Conservation (phyloP, 1,140 invertebrate genomes). For the Temnothorax curvispinosus region DNA sequence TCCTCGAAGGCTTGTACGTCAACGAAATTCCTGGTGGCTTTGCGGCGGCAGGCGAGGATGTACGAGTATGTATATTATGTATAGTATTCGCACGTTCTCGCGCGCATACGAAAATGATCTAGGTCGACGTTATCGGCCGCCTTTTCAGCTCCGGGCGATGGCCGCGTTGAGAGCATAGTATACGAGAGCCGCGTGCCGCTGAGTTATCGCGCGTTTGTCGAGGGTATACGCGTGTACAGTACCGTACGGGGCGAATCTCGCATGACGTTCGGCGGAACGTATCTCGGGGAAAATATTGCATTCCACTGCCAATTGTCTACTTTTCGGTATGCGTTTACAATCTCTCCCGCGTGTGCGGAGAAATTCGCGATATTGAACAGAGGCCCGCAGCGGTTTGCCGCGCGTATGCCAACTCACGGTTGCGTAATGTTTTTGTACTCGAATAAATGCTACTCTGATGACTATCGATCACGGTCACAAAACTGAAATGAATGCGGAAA, state of each 20-base stretch:
- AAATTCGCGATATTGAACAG: conserved; percentile 50
- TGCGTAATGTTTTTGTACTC: conserved; percentile 29
- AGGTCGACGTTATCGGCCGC: conserved; percentile 53
- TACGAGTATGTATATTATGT: conserved; percentile 18
- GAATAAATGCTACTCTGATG: conserved; percentile 22
- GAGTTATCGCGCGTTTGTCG: conserved; percentile 42
- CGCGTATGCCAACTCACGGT: conserved; percentile 18
- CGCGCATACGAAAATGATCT: conserved; percentile 56
- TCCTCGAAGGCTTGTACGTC: conserved; percentile 49
- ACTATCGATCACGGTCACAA: conserved; percentile 3
- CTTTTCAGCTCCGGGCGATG: conserved; percentile 53
- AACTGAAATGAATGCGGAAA: background rate
- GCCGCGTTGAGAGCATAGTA: conserved; percentile 44
- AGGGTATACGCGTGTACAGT: conserved; percentile 6
- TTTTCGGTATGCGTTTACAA: conserved; percentile 56
- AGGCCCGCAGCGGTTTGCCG: conserved; percentile 34
- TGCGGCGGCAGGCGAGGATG: background rate
- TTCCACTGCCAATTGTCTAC: conserved; percentile 56
- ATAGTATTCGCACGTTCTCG: conserved; percentile 47
- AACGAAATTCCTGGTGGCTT: conserved; percentile 43
- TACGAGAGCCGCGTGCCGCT: background rate
- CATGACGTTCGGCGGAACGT: conserved; percentile 36
- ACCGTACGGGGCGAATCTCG: conserved; percentile 25
- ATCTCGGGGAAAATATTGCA: conserved; percentile 58
- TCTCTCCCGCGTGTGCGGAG: conserved; percentile 16